Conservation (phyloP, 2,797 vertebrate genomes). For the Fundulus diaphanus region DNA sequence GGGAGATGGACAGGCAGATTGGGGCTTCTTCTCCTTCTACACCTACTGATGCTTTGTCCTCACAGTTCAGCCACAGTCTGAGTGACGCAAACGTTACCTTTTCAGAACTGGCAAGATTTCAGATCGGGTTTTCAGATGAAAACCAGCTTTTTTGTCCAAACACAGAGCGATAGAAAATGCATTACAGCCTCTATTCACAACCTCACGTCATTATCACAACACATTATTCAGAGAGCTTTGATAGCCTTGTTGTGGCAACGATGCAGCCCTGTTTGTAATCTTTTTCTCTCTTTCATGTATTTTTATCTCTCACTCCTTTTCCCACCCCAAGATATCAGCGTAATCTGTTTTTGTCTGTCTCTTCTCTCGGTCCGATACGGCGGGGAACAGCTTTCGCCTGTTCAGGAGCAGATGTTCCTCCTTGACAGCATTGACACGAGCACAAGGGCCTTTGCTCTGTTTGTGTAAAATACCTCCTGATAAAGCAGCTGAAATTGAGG, state of each 20-base stretch:
- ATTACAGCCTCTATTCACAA: slow-evolving; percentile 9
- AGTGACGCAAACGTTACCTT: neutral
- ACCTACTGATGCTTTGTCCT: slow-evolving; percentile 3
- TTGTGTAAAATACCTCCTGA: slow-evolving; percentile 56
- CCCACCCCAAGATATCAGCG: slow-evolving; percentile 34
- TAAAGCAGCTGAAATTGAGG: slow-evolving; percentile 45
- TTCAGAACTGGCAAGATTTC: neutral
- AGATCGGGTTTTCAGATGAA: neutral
- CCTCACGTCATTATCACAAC: slow-evolving; percentile 9
- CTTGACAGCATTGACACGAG: slow-evolving; percentile 61
- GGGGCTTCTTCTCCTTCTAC: no score
- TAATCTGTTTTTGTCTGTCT: slow-evolving; percentile 70
- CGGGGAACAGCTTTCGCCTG: slow-evolving; percentile 50
- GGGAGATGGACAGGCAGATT: no score
- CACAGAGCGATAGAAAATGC: neutral
- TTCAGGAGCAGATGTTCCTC: slow-evolving; percentile 61
- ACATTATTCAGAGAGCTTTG: slow-evolving; percentile 18
- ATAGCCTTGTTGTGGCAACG: slow-evolving; percentile 17
- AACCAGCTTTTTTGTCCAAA: slow-evolving; percentile 5
- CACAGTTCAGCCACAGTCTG: neutral
- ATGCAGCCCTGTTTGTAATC: slow-evolving; percentile 35
- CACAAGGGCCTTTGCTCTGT: slow-evolving; percentile 42
- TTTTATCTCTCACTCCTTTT: slow-evolving; percentile 32
- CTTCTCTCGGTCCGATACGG: slow-evolving; percentile 62
- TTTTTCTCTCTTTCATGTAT: slow-evolving; percentile 11